phyloP scores from a whole-genome alignment of 1,140 invertebrate genomes.

The Trichomalopsis sarcophagae region DNA sequence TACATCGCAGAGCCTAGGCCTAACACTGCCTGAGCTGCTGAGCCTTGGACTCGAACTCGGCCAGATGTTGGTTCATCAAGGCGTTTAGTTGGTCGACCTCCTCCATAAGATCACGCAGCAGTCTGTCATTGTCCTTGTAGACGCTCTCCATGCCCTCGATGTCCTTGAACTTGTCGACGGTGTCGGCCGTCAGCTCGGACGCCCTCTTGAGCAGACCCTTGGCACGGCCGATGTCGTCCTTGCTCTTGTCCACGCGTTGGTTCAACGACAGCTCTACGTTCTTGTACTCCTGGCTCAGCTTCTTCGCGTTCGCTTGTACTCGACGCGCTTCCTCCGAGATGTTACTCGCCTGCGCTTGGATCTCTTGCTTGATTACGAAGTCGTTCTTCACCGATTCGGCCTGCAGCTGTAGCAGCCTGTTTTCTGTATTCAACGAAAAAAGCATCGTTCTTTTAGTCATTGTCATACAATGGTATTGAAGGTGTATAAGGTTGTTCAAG shows the following conservation, averaged over 20 bases:
- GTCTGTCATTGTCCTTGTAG: slow-evolving; percentile 70
- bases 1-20: background rate
- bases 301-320: slow-evolving; percentile 74
- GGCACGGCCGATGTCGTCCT: slow-evolving; percentile 82
- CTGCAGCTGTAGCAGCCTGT: slow-evolving; percentile 80
- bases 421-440: slow-evolving; percentile 4
- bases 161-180: slow-evolving; percentile 83
- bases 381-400: slow-evolving; percentile 87
- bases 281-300: slow-evolving; percentile 78
- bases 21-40: slow-evolving; percentile 67
- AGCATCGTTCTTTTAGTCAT: too few species aligned
- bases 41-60: slow-evolving; percentile 67
- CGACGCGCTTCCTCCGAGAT: slow-evolving; percentile 77
- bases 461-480: background rate
- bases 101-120: slow-evolving; percentile 64
- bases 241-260: slow-evolving; percentile 78
- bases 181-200: slow-evolving; percentile 84
- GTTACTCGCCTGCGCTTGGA: slow-evolving; percentile 75
- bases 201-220: slow-evolving; percentile 84
- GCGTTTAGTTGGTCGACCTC: slow-evolving; percentile 65
- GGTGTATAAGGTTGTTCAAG: background rate
- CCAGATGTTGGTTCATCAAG: slow-evolving; percentile 66
- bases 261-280: slow-evolving; percentile 78
- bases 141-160: slow-evolving; percentile 79
- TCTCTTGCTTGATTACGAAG: slow-evolving; percentile 76